Evolutionary conservation across 2,888 invertebrate species (phyloP), one percentile per base, ranked within the genome.

Genomic region (Phengaris alcon): DNA sequence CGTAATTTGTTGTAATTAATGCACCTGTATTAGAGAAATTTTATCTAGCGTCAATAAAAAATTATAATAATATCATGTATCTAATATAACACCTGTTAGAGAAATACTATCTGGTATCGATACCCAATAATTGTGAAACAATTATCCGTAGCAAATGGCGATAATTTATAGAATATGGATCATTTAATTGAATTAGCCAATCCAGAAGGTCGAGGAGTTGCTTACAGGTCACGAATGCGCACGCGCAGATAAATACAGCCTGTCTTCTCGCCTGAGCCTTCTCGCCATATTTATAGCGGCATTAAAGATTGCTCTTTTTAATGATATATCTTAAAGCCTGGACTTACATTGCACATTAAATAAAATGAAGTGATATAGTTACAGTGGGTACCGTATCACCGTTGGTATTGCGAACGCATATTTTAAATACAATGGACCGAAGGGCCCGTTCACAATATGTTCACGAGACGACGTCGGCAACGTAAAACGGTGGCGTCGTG

Each of bases 161-260:
- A 44, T 64, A 64, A 64, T 64, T 64, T 44, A 64, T 64, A 35
- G 64, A 64, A 35, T 52, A 52, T 64, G 64, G 12, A 35, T 35
- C 35, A 35, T 64, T 64, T 64, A 64, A 64, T 64, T 64, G 35
- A 64, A 64, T 64, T 64, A 35, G 64, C 64, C 64, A 64, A 64
- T 64, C 12, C 64, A 10, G 64, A 44, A 86, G 89, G 88, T 88
- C 88, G 87, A 84, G 83, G 48, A 78, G 84, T 87, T 87, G 86
- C 87, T 86, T 86, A 84, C 80, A 78, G 79, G 80, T 81, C 82
- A 82, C 82, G 83, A 84, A 82, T 82, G 80, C 81, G 78, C 82
- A 80, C 82, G 83, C 83, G 82, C 82, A 82, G 81, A 78, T 84
- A 84, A 85, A 85, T 84, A 81, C 78, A 76, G 77, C 76, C 79